Evolutionary conservation across 2,888 invertebrate genomes (phyloP).

Genomic region (Cheilosia pagana): DNA sequence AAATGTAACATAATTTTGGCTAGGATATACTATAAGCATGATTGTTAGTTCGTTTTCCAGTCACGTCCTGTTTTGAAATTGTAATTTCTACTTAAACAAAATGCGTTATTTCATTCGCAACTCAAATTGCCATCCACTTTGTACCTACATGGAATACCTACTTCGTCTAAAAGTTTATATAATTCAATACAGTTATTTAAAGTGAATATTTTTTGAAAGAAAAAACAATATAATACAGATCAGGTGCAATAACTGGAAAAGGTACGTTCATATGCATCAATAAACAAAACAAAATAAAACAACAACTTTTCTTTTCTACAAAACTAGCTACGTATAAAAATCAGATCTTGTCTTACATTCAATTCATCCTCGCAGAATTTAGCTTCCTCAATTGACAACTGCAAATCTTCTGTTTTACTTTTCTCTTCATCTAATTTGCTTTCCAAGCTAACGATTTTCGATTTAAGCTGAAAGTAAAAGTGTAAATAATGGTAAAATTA

Average conservation of each 20-base stretch:
- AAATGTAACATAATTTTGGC: too few species aligned
- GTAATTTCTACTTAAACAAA: too few species aligned
- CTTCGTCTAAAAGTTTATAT: too few species aligned
- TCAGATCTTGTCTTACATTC: slow-evolving; percentile 86
- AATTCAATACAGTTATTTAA: too few species aligned
- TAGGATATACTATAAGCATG: too few species aligned
- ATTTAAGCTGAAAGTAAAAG: slow-evolving; percentile 82
- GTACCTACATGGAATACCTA: too few species aligned
- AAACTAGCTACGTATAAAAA: slow-evolving; percentile 4
- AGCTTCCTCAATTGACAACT: slow-evolving; percentile 96
- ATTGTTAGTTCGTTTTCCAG: too few species aligned
- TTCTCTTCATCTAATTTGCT: slow-evolving; percentile 90
- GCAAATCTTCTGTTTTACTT: slow-evolving; percentile 93
- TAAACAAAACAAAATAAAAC: too few species aligned
- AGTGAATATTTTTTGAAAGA: neutral
- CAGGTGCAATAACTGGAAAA: neutral
- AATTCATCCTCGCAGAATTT: slow-evolving; percentile 94
- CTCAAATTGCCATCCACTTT: too few species aligned
- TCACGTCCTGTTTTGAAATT: too few species aligned
- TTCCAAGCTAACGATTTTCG: slow-evolving; percentile 86
- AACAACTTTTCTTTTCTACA: too few species aligned
- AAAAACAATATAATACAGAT: neutral
- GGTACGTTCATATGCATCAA: neutral
- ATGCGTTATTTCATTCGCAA: too few species aligned
- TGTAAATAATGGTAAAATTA: slow-evolving; percentile 11